Evolutionary conservation across 2,113 vertebrate species (phyloP), one percentile per base, ranked within the genome.

Genomic region (Desmodus rotundus): DNA sequence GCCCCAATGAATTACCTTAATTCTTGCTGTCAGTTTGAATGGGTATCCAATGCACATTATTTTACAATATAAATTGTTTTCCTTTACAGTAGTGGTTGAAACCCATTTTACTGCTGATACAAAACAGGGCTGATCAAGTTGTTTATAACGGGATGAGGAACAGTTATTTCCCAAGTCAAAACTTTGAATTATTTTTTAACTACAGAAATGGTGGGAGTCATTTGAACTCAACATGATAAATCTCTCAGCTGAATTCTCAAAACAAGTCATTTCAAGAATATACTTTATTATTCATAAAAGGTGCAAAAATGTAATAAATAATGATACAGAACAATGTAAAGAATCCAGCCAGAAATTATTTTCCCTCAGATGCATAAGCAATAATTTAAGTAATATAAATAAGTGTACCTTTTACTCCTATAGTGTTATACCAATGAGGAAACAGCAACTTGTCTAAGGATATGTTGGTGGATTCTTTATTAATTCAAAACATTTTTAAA

Each of bases 261-360:
- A 97, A 76, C 16, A 93, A 97, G 70, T 90, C 76, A 91, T 92
- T 98, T 97, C 85, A 97, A 97, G 52, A 97, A 96, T 95, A 96
- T 96, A 87, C 36, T 98, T 97, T 61, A 98, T 98, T 98, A 95
- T 91, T 96, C 97, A 95, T 96, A 98, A 98, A 97, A 98, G 87
- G 63, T 95, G 50, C 92, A 97, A 97, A 92, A 92, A n/a, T 96
- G 73, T 92, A 72, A 92, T 97, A 96, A 96, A 77, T 84, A 96
- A 14, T 97, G 89, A 95, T 81, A 38, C 87, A 72, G 92, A 96
- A 93, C 76, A 97, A 56, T 86, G 22, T 54, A 88, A 87, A 95
- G 96, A 89, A 90, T 92, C 50, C 56, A 96, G 78, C 78, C 56
- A 81, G 56, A 96, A 91, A 50, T 74, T 58, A 76, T 94, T 96